These are phyloP conservation scores for Spermophilus dauricus DNA, from an alignment of 2,113 vertebrate species.

Conservation along the genomic window DNA sequence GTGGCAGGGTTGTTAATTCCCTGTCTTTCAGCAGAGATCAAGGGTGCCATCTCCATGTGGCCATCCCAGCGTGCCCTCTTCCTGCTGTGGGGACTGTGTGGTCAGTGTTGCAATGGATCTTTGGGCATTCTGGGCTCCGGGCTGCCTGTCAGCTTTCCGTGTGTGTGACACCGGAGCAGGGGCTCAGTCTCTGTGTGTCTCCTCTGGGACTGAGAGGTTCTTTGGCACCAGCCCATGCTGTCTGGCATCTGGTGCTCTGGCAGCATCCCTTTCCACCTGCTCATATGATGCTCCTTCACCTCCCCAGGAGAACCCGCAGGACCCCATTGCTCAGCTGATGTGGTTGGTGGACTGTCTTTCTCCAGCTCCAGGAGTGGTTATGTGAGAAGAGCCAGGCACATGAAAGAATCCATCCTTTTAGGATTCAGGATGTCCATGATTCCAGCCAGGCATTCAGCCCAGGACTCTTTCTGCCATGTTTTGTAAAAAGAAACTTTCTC, in stretches of 20 bases:
- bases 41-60: neutral
- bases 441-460: neutral
- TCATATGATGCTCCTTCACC: neutral
- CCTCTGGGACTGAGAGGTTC: neutral
- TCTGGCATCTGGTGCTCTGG: neutral
- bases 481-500: neutral
- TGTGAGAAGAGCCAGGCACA: neutral
- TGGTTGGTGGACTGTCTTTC: too few species aligned
- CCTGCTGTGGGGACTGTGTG: neutral
- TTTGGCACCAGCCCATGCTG: neutral
- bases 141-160: too few species aligned
- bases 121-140: neutral
- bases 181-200: neutral
- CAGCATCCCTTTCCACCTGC: neutral
- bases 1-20: neutral
- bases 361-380: neutral
- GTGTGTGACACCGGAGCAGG: fast-evolving
- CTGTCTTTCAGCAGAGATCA: neutral
- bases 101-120: fast-evolving
- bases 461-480: neutral
- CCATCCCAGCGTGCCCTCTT: neutral
- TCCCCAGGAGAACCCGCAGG: neutral
- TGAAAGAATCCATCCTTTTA: neutral
- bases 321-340: neutral
- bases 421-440: neutral